Conservation (phyloP, 2,113 vertebrate species). For the Oryzias melastigma region DNA sequence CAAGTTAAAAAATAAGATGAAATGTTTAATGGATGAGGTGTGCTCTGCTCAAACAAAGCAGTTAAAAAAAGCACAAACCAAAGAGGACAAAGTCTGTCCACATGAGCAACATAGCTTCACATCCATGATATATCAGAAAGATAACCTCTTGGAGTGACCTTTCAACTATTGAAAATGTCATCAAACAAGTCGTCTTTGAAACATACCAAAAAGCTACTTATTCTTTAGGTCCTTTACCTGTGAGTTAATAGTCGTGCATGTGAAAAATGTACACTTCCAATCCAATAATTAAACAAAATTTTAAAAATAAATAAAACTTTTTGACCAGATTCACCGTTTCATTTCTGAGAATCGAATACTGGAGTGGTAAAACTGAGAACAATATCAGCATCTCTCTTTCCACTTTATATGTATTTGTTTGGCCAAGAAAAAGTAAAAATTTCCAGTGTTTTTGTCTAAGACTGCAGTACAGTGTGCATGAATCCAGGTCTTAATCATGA, state of each 20-base stretch:
- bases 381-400: conserved; percentile 60
- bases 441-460: conserved; percentile 19
- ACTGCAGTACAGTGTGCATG: conserved; percentile 29
- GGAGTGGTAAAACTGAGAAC: conserved; percentile 20
- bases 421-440: conserved; percentile 66
- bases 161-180: conserved; percentile 61
- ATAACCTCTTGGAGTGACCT: conserved; percentile 65
- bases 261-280: conserved; percentile 32
- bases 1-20: conserved; percentile 52
- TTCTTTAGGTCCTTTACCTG: conserved; percentile 21
- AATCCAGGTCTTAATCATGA: conserved; percentile 77
- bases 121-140: conserved; percentile 62
- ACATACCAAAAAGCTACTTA: conserved; percentile 55
- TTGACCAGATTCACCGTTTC: conserved; percentile 23
- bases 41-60: conserved; percentile 49
- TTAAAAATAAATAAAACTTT: no score
- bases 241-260: conserved; percentile 40
- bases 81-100: conserved; percentile 46
- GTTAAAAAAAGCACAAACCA: conserved; percentile 64
- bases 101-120: conserved; percentile 77
- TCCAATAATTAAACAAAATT: no score
- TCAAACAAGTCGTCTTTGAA: conserved; percentile 37
- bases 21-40: conserved; percentile 61
- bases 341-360: conserved; percentile 52
- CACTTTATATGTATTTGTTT: conserved; percentile 70